These are phyloP conservation scores for Drosophila kanekoi DNA, from an alignment of 2,888 invertebrate species.

Conservation along the genomic window DNA sequence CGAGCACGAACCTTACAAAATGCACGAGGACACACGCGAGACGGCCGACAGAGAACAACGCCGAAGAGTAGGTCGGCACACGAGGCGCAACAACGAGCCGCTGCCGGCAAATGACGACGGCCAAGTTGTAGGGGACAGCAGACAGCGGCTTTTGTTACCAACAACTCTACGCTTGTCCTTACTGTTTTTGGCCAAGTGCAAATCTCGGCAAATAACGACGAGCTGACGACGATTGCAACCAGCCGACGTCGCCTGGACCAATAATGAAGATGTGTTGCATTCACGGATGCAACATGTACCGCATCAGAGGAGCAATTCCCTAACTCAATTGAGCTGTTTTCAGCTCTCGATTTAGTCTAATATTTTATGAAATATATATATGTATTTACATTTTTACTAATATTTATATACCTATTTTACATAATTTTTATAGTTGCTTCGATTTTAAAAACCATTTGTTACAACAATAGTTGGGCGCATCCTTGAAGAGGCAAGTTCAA, in stretches of 20 bases:
- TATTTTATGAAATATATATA: neutral
- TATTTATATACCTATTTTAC: neutral
- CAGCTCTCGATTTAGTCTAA: neutral
- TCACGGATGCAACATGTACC: constrained; percentile 43
- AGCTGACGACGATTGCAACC: constrained; percentile 49
- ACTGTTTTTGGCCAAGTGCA: constrained; percentile 57
- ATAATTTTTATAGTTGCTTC: neutral
- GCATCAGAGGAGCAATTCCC: neutral
- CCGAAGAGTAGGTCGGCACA: constrained; percentile 49
- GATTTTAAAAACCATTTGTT: neutral
- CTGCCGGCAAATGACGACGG: constrained; percentile 64
- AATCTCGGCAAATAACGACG: constrained; percentile 62
- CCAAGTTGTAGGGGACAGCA: constrained; percentile 38
- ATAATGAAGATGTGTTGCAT: constrained; percentile 57
- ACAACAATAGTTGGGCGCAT: constrained; percentile 21
- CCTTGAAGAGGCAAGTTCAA: constrained; percentile 34
- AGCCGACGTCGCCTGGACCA: constrained; percentile 52
- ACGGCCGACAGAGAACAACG: constrained; percentile 45
- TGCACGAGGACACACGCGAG: constrained; percentile 64
- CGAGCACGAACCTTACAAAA: constrained; percentile 71
- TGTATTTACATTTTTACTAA: neutral
- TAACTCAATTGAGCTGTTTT: neutral
- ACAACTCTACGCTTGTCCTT: constrained; percentile 42
- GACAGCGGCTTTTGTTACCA: constrained; percentile 41
- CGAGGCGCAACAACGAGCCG: constrained; percentile 49